phyloP scores from a whole-genome alignment of 2,113 vertebrate genomes.

The Ahaetulla prasina region DNA sequence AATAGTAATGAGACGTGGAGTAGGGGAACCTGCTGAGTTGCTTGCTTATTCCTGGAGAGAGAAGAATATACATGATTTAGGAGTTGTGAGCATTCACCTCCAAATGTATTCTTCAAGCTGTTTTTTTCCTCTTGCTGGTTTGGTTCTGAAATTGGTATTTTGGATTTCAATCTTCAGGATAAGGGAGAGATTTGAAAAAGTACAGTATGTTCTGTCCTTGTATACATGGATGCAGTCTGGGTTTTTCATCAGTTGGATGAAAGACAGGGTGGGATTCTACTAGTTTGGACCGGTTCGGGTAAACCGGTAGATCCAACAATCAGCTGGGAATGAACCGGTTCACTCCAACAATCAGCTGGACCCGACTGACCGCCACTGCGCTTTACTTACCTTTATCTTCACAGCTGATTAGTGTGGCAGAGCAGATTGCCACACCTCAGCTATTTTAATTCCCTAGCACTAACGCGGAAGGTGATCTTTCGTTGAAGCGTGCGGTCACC shows the following conservation, averaged over 20 bases:
- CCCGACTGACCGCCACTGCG: no score
- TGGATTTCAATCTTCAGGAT: conserved; percentile 6
- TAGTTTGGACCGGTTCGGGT: no score
- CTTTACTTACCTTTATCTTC: no score
- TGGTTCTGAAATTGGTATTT: conserved; percentile 13
- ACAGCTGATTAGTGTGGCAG: no score
- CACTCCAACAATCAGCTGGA: no score
- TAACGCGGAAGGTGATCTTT: no score
- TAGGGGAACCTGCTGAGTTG: conserved; percentile 44
- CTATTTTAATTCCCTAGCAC: no score
- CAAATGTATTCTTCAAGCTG: conserved; percentile 47
- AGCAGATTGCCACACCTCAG: no score
- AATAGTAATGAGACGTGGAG: conserved; percentile 57
- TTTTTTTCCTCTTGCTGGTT: neutral
- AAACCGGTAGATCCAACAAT: no score
- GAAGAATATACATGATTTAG: conserved; percentile 50
- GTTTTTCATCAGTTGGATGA: neutral
- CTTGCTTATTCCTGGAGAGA: conserved; percentile 32
- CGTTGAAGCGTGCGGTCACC: no score
- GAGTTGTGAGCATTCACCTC: conserved; percentile 30
- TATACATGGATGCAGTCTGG: neutral
- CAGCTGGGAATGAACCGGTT: no score
- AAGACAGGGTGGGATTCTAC: no score
- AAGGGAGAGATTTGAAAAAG: neutral
- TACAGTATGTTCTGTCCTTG: fast-evolving